These are phyloP conservation scores for Icerya purchasi DNA, from an alignment of 2,888 invertebrate species.

Conservation along the genomic window DNA sequence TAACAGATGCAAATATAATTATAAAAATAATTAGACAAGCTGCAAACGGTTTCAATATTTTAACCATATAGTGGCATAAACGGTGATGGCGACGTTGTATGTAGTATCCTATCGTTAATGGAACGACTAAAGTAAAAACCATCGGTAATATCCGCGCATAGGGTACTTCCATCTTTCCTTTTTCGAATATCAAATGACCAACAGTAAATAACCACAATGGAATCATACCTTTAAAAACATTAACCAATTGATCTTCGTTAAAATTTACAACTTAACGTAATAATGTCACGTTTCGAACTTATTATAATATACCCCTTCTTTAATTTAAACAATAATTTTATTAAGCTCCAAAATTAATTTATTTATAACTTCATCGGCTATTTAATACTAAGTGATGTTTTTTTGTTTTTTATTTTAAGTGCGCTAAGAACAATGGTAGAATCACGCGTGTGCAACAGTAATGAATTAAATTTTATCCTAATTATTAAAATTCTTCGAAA, in stretches of 20 bases:
- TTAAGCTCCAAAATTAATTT: too few relatives aligned
- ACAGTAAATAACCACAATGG: constrained; percentile 79
- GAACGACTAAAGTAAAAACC: constrained; percentile 53
- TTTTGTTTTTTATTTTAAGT: too few relatives aligned
- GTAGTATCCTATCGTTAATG: constrained; percentile 42
- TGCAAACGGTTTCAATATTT: constrained; percentile 66
- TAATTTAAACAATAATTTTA: background rate
- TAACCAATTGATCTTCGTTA: too few relatives aligned
- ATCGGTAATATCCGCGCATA: constrained; percentile 52
- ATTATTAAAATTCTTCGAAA: too few relatives aligned
- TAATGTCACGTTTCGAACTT: background rate
- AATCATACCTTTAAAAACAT: constrained; percentile 60
- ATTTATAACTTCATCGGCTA: too few relatives aligned
- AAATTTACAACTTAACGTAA: too few relatives aligned
- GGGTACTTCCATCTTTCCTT: constrained; percentile 51
- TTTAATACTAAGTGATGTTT: too few relatives aligned
- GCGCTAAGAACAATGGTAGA: too few relatives aligned
- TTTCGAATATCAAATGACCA: constrained; percentile 48
- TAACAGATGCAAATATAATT: constrained; percentile 61
- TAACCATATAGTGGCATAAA: constrained; percentile 44
- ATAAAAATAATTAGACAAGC: constrained; percentile 58
- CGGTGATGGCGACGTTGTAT: constrained; percentile 39
- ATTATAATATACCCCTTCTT: background rate
- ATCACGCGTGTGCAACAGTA: too few relatives aligned
- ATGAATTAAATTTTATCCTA: too few relatives aligned